phyloP scores from a whole-genome alignment of 2,113 vertebrate species.

The Elephas maximus region DNA sequence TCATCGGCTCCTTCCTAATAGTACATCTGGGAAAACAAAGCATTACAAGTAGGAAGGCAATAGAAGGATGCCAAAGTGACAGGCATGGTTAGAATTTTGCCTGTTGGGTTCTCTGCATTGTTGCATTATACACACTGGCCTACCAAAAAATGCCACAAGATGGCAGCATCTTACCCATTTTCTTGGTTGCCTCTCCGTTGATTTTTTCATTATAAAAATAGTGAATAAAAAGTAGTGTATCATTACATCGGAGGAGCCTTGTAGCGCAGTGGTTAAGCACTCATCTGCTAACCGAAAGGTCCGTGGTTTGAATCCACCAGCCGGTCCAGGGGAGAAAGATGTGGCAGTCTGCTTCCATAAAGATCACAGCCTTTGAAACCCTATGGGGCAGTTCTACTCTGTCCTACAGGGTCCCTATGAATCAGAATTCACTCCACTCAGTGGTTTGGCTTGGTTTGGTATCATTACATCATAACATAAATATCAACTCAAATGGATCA shows the following conservation, averaged over 20 bases:
- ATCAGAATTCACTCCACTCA: too few species aligned
- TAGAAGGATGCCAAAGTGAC: not conserved
- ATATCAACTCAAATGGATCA: too few species aligned
- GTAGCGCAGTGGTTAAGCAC: too few species aligned
- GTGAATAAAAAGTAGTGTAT: not conserved
- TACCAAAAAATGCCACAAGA: constrained; percentile 24
- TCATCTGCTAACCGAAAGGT: too few species aligned
- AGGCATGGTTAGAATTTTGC: not conserved
- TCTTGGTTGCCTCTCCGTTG: not conserved
- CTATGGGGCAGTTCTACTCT: too few species aligned
- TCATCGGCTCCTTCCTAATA: not conserved
- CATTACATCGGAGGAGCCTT: not conserved
- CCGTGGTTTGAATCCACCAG: too few species aligned
- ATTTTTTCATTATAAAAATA: not conserved
- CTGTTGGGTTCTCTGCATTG: not conserved
- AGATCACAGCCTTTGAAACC: too few species aligned
- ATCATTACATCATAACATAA: too few species aligned
- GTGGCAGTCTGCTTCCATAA: too few species aligned
- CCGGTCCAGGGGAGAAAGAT: too few species aligned
- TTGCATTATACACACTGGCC: not conserved
- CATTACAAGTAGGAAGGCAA: not conserved
- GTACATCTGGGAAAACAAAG: constrained; percentile 26
- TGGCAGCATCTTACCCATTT: constrained; percentile 58
- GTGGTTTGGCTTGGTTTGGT: too few species aligned
- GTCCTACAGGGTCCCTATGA: too few species aligned